Evolutionary conservation across 2,113 vertebrate genomes (phyloP).

Genomic region (Pterocles orientalis): DNA sequence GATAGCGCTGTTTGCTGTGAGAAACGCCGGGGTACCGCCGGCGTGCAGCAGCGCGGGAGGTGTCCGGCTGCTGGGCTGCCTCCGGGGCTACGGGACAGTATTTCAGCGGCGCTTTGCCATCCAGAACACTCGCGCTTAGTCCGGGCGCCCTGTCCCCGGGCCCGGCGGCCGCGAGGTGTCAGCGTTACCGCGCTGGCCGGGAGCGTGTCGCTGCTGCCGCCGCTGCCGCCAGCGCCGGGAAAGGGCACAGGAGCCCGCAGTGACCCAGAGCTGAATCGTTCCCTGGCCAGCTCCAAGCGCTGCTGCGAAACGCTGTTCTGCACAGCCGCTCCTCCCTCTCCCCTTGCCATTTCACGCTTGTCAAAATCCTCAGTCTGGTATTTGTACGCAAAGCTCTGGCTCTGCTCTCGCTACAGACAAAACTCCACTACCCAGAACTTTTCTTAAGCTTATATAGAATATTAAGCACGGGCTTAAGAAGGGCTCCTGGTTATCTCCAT

Average conservation of each 20-base stretch:
- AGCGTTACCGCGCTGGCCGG: slow-evolving; percentile 33
- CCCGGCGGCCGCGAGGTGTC: slow-evolving; percentile 47
- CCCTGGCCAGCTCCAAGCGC: accelerated
- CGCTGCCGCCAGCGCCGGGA: no score
- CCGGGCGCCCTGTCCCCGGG: not conserved
- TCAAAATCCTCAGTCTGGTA: not conserved
- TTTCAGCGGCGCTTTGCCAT: not conserved
- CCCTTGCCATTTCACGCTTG: accelerated
- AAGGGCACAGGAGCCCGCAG: accelerated
- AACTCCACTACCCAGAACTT: not conserved
- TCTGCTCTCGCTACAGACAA: not conserved
- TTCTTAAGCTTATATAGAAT: not conserved
- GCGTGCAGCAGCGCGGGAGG: not conserved
- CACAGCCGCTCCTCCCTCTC: not conserved
- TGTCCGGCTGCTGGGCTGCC: not conserved
- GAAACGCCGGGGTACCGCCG: not conserved
- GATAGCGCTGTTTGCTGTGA: accelerated
- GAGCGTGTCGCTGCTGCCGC: not conserved
- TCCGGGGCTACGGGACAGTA: accelerated
- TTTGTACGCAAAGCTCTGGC: not conserved
- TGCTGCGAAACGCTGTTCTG: accelerated
- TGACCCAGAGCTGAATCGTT: accelerated
- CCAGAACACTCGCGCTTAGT: accelerated
- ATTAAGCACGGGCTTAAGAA: not conserved
- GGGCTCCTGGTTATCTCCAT: not conserved